Conservation (phyloP, 2,888 invertebrate genomes). For the Drosophila lacicola region DNA sequence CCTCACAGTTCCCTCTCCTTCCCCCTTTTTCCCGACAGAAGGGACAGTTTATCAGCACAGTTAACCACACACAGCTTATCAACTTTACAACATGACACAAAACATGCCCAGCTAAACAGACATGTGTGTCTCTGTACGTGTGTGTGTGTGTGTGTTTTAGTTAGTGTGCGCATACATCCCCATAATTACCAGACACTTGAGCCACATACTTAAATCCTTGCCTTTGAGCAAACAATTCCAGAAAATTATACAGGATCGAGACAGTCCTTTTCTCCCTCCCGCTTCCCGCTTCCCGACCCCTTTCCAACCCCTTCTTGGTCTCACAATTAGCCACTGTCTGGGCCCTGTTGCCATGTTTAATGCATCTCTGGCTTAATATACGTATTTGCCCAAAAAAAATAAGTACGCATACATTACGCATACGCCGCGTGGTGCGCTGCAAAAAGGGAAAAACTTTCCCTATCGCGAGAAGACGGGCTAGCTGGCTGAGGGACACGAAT, state of each 20-base stretch:
- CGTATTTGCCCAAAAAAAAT: conserved; percentile 19
- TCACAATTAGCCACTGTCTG: conserved; percentile 31
- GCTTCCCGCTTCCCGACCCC: background rate
- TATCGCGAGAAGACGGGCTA: conserved; percentile 13
- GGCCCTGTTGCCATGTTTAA: conserved; percentile 40
- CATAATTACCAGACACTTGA: conserved; percentile 60
- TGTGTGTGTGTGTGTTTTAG: conserved; percentile 1
- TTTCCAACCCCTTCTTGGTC: background rate
- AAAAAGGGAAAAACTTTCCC: conserved; percentile 51
- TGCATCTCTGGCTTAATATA: conserved; percentile 54
- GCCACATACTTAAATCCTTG: conserved; percentile 58
- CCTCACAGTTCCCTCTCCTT: background rate
- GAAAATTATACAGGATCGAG: conserved; percentile 43
- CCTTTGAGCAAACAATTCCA: conserved; percentile 50
- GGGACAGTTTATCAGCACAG: conserved; percentile 48
- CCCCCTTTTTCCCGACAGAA: background rate
- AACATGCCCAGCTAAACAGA: conserved; percentile 8
- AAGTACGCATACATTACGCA: conserved; percentile 57
- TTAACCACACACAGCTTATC: conserved; percentile 49
- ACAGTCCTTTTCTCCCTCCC: background rate
- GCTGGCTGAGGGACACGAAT: background rate
- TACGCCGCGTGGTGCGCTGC: conserved; percentile 70
- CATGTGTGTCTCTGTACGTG: background rate
- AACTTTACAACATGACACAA: conserved; percentile 38
- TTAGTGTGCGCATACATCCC: conserved; percentile 14